These are phyloP conservation scores for Amphipoea oculea DNA, from an alignment of 2,888 invertebrate genomes.

Conservation along the genomic window DNA sequence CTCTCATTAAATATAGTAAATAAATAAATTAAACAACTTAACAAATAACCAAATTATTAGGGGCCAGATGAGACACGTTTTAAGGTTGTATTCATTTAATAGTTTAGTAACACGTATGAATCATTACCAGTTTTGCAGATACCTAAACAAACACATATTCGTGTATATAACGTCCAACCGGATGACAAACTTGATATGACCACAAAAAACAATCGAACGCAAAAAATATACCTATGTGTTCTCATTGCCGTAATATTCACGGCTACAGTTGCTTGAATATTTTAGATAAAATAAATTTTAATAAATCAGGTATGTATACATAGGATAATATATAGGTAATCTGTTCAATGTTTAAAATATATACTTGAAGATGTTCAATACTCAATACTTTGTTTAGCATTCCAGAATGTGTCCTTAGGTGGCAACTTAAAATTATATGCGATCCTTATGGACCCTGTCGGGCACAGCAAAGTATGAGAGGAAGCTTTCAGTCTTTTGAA, in stretches of 20 bases:
- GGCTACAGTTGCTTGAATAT: not conserved
- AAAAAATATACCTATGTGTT: slow-evolving; percentile 52
- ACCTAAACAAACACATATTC: slow-evolving; percentile 25
- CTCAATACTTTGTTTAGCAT: not conserved
- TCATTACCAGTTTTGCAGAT: slow-evolving; percentile 34
- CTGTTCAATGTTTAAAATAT: not conserved
- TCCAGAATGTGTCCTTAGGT: not conserved
- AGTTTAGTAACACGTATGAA: slow-evolving; percentile 34
- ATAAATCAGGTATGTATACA: not conserved
- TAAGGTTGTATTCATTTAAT: slow-evolving; percentile 36
- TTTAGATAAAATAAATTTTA: not conserved
- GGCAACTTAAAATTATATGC: no score
- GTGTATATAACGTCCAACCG: slow-evolving; percentile 38
- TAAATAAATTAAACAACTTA: slow-evolving; percentile 17
- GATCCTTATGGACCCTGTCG: no score
- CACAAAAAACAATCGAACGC: slow-evolving; percentile 53
- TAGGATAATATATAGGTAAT: not conserved
- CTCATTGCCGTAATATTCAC: slow-evolving; percentile 21
- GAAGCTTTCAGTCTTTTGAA: no score
- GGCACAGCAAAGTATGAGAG: no score
- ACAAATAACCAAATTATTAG: slow-evolving; percentile 27
- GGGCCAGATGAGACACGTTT: slow-evolving; percentile 10
- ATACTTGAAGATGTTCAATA: not conserved
- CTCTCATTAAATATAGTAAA: slow-evolving; percentile 9
- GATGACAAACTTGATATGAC: slow-evolving; percentile 62